Base-by-base conservation (phyloP, 2,888 invertebrate species). In the Dryococelus australis region DNA sequence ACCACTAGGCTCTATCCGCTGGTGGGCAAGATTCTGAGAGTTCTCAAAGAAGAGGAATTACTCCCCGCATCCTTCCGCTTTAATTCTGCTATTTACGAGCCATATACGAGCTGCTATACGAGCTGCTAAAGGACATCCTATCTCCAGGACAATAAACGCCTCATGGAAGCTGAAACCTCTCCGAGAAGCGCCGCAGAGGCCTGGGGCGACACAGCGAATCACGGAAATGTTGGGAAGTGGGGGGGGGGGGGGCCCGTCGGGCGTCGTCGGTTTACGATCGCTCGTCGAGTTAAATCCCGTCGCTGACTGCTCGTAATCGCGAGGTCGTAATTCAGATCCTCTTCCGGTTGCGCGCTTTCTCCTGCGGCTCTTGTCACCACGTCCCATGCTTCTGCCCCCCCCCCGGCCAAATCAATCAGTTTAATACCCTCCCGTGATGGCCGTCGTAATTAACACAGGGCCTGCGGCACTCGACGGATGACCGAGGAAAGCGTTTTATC, bases 271-370 rank as follows among this genome's bases (percentile, higher is more conserved):
- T 65, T 65, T 65, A 65, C 65, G 65, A n/a, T n/a, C 65, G 65
- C 65, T n/a, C 65, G 65, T 20, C 65, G 65, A 20, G 65, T 24
- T 65, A 65, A 65, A 65, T 65, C 65, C 65, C 65, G 65, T 65
- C 65, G 65, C 65, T 65, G 65, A 65, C 24, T 65, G 65, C 65
- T 65, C 65, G 65, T 65, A 65, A 65, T 65, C 65, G 65, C 13
- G 24, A 65, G 65, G 24, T 65, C 65, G 65, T 65, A 65, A 65
- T 65, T 65, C 65, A 65, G 65, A 20, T 20, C 65, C 65, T 65
- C 24, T 65, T 65, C 20, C n/a, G 65, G 1, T 35, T 35, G 35
- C 20, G 65, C 20, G 65, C 65, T n/a, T 0, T 0, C 12, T 16
- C 65, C 65, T 65, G 10, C 65, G n/a, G 65, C 65, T 65, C 65